Percentiles rank a stretch among this genome's conserved stretches.
Evolutionary conservation across 1,140 invertebrate species (phyloP).

Genomic region (Drosophila bocqueti): DNA sequence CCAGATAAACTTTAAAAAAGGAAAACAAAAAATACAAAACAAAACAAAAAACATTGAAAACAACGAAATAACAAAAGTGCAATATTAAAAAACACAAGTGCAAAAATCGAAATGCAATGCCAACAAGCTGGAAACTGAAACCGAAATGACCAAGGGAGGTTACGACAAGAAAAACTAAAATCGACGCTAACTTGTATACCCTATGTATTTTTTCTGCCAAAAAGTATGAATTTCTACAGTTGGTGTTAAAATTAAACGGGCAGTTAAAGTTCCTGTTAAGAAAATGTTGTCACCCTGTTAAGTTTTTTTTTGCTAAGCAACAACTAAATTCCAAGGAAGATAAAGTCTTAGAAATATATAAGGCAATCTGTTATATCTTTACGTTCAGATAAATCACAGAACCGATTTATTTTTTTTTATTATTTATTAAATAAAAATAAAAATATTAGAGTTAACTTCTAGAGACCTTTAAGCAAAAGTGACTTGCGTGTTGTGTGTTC

Average conservation of each 20-base stretch:
- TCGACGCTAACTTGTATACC: conserved; percentile 24
- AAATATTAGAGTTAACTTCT: too few species aligned
- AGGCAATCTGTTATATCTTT: not conserved
- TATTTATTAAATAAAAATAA: not conserved
- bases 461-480: not conserved
- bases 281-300: not conserved
- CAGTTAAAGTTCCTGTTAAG: not conserved
- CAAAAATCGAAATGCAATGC: conserved; percentile 70
- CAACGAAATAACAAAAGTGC: conserved; percentile 31
- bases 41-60: not conserved
- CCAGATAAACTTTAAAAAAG: conserved; percentile 59
- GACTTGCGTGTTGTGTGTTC: not conserved
- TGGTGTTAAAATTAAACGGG: not conserved
- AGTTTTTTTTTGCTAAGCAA: not conserved
- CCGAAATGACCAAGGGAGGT: conserved; percentile 26
- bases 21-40: not conserved
- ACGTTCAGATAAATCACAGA: not conserved
- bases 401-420: too few species aligned
- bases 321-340: not conserved
- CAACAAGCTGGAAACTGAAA: conserved; percentile 57
- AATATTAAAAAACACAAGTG: conserved; percentile 58
- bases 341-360: too few species aligned
- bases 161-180: conserved; percentile 17
- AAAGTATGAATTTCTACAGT: not conserved
- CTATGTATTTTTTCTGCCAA: not conserved